Evolutionary conservation across 2,113 vertebrate species (phyloP), one percentile per base, ranked within the genome.

Genomic region (Lycaon pictus): DNA sequence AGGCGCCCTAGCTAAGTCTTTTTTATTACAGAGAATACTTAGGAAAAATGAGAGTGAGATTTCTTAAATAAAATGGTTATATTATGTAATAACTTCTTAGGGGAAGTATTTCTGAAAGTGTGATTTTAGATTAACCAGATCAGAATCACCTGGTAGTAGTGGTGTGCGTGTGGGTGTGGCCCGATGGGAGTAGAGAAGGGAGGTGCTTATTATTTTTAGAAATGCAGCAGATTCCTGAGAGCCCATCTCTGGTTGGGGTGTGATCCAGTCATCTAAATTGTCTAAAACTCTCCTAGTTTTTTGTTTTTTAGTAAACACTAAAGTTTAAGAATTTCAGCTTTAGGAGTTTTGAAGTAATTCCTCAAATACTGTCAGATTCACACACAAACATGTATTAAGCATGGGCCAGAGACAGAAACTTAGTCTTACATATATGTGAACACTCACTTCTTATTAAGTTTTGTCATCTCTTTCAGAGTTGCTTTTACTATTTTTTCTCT

Each of bases 341-440:
- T 87, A 90, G n/a, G 86, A 15, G 53, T 93, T 74, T 90, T 93
- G 58, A 95, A 91, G 62, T 83, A 62, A 95, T 87, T 88, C 27
- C 13, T 43, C 4, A 87, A 87, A 77, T 88, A 82, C n/a, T 93
- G 27, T 43, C 67, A 53, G 32, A 53, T 87, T 90, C 60, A 90
- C 35, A 62, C 62, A 90, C 6, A 82, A 87, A 67, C 13, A 77
- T 48, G 6, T 58, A 56, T 85, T 85, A 83, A 92, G 77, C 60
- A 22, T 87, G 60, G 22, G 7, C 29, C n/a, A 48, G 51, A 87
- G 58, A 67, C 32, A 95, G 63, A 87, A 74, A 95, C 27, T 72
- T 60, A 76, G 25, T 76, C 51, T 92, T 69, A 74, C 2, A 67
- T 32, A 15, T 77, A 29, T 63, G 17, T 93, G 56, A 95, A 81